Evolutionary conservation across 2,113 vertebrate genomes (phyloP).

Genomic region (human (Homo sapiens)): GRCh38 chr4:72155001-72155500

Average conservation of each 20-base stretch:
- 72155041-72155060: not conserved
- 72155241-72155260: not conserved
- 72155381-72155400: not conserved
- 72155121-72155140: not conserved
- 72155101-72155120: not conserved
- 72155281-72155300: not conserved
- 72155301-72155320: not conserved
- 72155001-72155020: not conserved
- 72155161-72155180: not conserved
- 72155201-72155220: not conserved
- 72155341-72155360: not conserved
- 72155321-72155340: not conserved
- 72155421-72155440: not conserved
- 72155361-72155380: not conserved
- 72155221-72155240: not conserved
- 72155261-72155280: not conserved
- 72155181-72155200: not conserved
- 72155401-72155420: not conserved
- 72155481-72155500: not conserved
- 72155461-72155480: not conserved
- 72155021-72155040: not conserved
- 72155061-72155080: not conserved
- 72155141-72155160: not conserved
- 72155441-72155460: not conserved
- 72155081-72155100: not conserved